Evolutionary conservation across 1,140 invertebrate genomes (phyloP), one percentile per base, ranked within the genome.

Genomic region (Latrodectus geometricus): DNA sequence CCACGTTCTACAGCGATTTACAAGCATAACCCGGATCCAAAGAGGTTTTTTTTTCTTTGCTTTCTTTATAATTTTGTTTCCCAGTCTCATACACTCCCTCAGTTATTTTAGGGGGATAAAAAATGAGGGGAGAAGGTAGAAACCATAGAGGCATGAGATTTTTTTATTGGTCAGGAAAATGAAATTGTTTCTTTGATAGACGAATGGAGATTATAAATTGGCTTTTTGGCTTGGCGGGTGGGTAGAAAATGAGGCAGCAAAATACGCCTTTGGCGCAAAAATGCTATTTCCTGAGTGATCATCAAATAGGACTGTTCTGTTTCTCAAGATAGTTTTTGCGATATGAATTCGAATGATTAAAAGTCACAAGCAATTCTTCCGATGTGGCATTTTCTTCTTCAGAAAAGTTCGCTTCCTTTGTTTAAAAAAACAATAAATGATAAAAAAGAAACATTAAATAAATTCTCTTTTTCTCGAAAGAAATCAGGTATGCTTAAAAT

Each of bases 21-120:
- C 75, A 86, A 78, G 54, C 50, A 78, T 66, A 66, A 78, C 83
- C 83, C 83, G 83, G 83, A 86, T 86, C 83, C 75, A 84, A 75
- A 84, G 61, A 75, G 72, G 73, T 76, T 68, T 69, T 76, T 74
- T 76, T 48, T 68, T 20, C 68, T 54, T 20, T 70, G 0, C 65
- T 68, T 20, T 83, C 54, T 79, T 23, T 61, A 61, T 61, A 61
- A 61, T 61, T 61, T 17, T 61, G 54, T 61, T 61, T 61, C 17
- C 54, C 54, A 3, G 11, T 61, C 54, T 61, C 54, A 61, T 61
- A 61, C 54, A 61, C 54, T 61, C 61, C 14, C 48, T 50, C 8
- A 15, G 17, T 21, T 75, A 15, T 9, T 14, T 9, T 17, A 49
- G 50, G 15, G 21, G 17, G 49, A 48, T 54, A 15, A 8, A 17